Percentiles rank a stretch among this genome's conserved stretches.
Evolutionary conservation across 2,113 vertebrate species (phyloP).

Genomic region (Epinephelus moara): DNA sequence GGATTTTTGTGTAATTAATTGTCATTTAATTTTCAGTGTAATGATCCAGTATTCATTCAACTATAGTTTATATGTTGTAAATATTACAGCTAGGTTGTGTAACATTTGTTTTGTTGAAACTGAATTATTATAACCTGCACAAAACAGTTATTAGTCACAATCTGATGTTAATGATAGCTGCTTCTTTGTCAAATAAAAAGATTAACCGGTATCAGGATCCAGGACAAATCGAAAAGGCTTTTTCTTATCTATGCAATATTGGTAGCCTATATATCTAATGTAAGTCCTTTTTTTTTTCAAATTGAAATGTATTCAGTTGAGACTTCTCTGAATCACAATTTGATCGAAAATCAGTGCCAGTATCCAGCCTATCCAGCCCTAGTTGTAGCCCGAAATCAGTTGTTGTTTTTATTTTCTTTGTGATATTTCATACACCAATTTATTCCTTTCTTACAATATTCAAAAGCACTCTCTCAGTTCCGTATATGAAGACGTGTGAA

Average conservation of each 20-base stretch:
- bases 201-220: neutral
- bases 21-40: neutral
- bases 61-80: neutral
- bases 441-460: neutral
- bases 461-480: too few species aligned
- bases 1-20: too few species aligned
- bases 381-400: neutral
- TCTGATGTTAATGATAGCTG: neutral
- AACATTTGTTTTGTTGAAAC: neutral
- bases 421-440: neutral
- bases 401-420: neutral
- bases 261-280: neutral
- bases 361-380: neutral
- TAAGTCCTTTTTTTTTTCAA: neutral
- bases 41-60: neutral
- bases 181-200: neutral
- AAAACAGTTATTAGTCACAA: neutral
- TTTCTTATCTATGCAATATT: neutral
- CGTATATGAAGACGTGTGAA: neutral
- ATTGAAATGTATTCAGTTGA: neutral
- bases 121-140: neutral
- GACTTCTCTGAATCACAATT: neutral
- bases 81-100: neutral
- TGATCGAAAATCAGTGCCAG: neutral
- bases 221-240: neutral